Evolutionary conservation across 2,797 vertebrate species (phyloP), one percentile per base, ranked within the genome.

Genomic region (Mus minutoides): DNA sequence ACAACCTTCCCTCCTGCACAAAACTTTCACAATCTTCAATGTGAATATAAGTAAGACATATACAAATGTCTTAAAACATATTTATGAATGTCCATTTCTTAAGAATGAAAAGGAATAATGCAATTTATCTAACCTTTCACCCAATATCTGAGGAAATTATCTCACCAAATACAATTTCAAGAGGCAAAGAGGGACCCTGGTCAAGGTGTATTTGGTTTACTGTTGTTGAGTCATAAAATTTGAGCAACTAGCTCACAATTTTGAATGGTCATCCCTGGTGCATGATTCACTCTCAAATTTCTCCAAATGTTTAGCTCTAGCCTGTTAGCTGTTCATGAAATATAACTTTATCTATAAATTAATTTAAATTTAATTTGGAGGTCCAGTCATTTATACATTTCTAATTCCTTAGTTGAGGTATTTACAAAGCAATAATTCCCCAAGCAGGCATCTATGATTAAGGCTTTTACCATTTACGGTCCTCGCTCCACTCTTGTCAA

Each of bases 51-150:
- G 34, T 31, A 31, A 64, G 29, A 34, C 29, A 64, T 64, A 64
- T 64, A 31, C 29, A 64, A 64, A 64, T 64, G 29, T 29, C 62
- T 69, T 94, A n/a, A 49, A 58, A 83, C 31, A 14, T 73, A 67
- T 26, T 85, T 93, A 52, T 34, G 10, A 88, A 76, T 93, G 73
- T 31, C 17, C 26, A 84, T 77, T 73, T 82, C 31, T 84, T 85
- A 91, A 96, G 26, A 94, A 58, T 46, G 6, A 79, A 1, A 54
- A 75, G 37, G 85, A 88, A 90, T 88, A 90, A 79, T 80, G 17
- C 90, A 88, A 73, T 22, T 12, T 49, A 11, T 40, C 37, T 11
- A 46, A 58, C 0, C 10, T 87, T 67, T 91, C 4, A 58, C 21
- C 0, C n/a, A 60, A 92, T 1, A 10, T 34, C 64, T 75, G 26